Conservation (phyloP, 2,888 invertebrate species). For the Melanchra persicariae region DNA sequence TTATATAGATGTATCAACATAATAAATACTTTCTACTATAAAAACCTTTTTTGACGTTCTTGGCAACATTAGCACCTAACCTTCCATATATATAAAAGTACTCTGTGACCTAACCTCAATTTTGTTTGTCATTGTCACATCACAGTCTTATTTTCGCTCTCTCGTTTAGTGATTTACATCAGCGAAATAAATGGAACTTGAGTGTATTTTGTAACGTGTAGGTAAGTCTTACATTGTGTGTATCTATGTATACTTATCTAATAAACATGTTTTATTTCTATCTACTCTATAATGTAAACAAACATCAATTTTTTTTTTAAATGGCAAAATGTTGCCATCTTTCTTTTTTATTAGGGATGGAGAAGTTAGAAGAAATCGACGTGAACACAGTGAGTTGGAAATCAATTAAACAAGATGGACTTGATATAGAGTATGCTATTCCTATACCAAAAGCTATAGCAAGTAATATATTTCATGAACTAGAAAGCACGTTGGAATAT, state of each 20-base stretch:
- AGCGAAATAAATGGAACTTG: neutral
- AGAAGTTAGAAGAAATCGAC: constrained; percentile 73
- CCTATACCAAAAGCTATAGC: constrained; percentile 86
- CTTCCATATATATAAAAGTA: too few species aligned
- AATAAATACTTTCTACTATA: neutral
- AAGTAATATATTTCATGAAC: constrained; percentile 84
- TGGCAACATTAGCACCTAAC: constrained; percentile 43
- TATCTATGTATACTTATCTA: too few species aligned
- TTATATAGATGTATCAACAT: too few species aligned
- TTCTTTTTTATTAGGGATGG: constrained; percentile 61
- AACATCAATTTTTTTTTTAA: neutral
- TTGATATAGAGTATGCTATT: constrained; percentile 91
- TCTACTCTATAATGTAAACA: constrained; percentile 13
- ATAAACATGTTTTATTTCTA: too few species aligned
- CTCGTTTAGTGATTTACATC: neutral
- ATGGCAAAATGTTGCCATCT: constrained; percentile 41
- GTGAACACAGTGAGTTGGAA: constrained; percentile 75
- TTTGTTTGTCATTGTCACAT: neutral
- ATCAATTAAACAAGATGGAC: constrained; percentile 86
- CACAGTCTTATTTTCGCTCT: neutral
- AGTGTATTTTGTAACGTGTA: neutral
- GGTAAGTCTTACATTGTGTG: constrained; percentile 13
- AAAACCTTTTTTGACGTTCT: neutral
- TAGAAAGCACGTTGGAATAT: constrained; percentile 91
- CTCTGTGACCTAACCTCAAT: constrained; percentile 9